Base-by-base conservation (phyloP, 1,140 invertebrate species). In the Lerema accius region DNA sequence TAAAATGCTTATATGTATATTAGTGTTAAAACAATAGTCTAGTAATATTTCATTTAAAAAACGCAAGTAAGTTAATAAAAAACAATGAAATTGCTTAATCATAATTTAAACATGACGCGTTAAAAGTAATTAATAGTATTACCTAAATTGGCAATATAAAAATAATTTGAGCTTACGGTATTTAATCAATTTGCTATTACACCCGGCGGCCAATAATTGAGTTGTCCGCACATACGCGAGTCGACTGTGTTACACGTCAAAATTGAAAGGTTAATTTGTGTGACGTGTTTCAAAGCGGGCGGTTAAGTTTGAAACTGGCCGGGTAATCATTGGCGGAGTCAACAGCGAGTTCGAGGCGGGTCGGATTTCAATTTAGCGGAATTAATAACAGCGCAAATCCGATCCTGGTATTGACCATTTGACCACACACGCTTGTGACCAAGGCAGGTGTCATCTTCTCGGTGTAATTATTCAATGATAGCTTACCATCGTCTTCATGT, bases 311-410 rank as follows among this genome's bases (percentile, higher is more conserved):
- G 51, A 65, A 70, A 70, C 61, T 37, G 67, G 65, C 59, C 63
- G 69, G 66, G 64, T 73, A 68, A 73, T 76, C 71, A 70, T 63
- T 56, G 56, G 53, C 9, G 26, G 50, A 66, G 64, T 73, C 70
- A 62, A 67, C 50, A 69, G 67, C 43, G 51, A 51, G 61, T 68
- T 65, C 49, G 55, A 58, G 53, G 17, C 71, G 62, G 68, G 64
- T 77, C 69, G 69, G 65, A 69, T 77, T 77, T 77, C 74, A 74
- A 69, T 77, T 77, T 70, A 68, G 63, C 60, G 60, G 74, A 77
- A 77, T 77, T 74, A 77, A 77, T 77, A 74, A 71, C 71, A 64
- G 64, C 67, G 65, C 58, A 66, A 70, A 70, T 71, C 53, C 56
- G 63, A 71, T 51, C 66, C 70, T 50, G 14, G 1, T 51, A 43